Percentiles rank a stretch among this genome's conserved stretches.
Evolutionary conservation across 1,140 invertebrate genomes (phyloP).

Genomic region (Hylyphantes graminicola): DNA sequence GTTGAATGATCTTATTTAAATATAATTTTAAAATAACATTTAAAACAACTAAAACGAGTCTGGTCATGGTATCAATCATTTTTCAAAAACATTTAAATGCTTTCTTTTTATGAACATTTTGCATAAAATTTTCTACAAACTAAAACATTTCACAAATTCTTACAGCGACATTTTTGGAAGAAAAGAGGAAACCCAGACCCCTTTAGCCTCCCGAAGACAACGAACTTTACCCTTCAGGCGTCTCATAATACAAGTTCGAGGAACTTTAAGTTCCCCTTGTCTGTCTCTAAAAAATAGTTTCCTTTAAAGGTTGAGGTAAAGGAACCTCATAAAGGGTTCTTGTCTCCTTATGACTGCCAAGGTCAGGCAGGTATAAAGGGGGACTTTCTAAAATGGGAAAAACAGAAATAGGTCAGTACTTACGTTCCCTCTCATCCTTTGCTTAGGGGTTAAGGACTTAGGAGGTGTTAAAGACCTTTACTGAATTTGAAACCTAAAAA

Average conservation of each 20-base stretch:
- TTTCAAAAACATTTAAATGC: too few relatives aligned
- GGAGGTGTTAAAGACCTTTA: too few relatives aligned
- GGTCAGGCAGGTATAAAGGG: slow-evolving; percentile 40
- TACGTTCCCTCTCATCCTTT: slow-evolving; percentile 12
- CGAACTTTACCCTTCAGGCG: slow-evolving; percentile 48
- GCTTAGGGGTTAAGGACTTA: neutral
- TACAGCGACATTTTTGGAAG: too few relatives aligned
- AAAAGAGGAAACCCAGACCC: neutral
- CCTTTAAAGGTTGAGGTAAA: slow-evolving; percentile 18
- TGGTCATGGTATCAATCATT: too few relatives aligned
- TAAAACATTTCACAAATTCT: too few relatives aligned
- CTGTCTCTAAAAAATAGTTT: slow-evolving; percentile 9
- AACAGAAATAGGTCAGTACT: slow-evolving; percentile 48
- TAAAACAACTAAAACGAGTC: too few relatives aligned
- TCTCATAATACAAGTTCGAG: slow-evolving; percentile 30
- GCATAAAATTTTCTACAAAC: too few relatives aligned
- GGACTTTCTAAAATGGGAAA: slow-evolving; percentile 28
- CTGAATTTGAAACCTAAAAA: too few relatives aligned
- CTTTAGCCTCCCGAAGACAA: slow-evolving; percentile 21
- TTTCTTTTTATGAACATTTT: too few relatives aligned
- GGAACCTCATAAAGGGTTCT: slow-evolving; percentile 9
- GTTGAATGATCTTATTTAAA: too few relatives aligned
- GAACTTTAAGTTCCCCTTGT: slow-evolving; percentile 24
- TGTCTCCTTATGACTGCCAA: slow-evolving; percentile 26
- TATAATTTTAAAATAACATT: too few relatives aligned